Conservation (phyloP, 2,797 vertebrate species). For the Anniella stebbinsi region DNA sequence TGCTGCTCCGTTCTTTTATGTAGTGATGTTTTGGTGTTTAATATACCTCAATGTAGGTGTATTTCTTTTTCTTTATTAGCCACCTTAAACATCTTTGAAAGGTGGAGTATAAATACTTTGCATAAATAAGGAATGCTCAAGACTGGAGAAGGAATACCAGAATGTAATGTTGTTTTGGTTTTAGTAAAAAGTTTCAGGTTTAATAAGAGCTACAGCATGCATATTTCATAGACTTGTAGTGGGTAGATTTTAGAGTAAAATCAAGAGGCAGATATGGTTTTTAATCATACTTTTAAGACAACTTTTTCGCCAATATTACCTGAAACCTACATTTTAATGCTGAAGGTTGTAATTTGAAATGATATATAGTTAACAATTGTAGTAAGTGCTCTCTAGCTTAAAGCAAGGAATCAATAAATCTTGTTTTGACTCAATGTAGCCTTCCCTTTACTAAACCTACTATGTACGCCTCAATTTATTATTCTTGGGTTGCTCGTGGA, state of each 20-base stretch:
- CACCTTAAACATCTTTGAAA: not conserved
- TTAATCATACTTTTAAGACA: constrained; percentile 20
- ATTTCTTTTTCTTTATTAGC: not conserved
- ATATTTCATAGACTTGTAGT: not conserved
- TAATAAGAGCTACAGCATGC: not conserved
- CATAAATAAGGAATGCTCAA: not conserved
- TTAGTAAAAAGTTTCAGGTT: not conserved
- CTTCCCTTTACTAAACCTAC: not conserved
- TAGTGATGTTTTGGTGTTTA: not conserved
- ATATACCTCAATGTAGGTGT: not conserved
- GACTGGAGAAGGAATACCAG: not conserved
- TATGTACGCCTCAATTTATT: not conserved
- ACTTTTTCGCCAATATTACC: constrained; percentile 17
- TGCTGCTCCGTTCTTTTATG: not conserved
- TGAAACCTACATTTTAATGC: constrained; percentile 15
- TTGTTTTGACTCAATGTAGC: constrained; percentile 11
- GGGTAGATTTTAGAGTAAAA: constrained; percentile 33
- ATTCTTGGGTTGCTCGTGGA: not conserved
- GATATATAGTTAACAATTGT: not conserved
- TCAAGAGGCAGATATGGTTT: not conserved
- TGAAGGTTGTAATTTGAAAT: constrained; percentile 9
- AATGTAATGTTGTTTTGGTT: not conserved
- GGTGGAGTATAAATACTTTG: not conserved
- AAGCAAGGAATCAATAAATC: constrained; percentile 15
- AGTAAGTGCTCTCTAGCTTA: constrained; percentile 3